Evolutionary conservation across 2,113 vertebrate genomes (phyloP).

Genomic region (Phoxinus phoxinus): DNA sequence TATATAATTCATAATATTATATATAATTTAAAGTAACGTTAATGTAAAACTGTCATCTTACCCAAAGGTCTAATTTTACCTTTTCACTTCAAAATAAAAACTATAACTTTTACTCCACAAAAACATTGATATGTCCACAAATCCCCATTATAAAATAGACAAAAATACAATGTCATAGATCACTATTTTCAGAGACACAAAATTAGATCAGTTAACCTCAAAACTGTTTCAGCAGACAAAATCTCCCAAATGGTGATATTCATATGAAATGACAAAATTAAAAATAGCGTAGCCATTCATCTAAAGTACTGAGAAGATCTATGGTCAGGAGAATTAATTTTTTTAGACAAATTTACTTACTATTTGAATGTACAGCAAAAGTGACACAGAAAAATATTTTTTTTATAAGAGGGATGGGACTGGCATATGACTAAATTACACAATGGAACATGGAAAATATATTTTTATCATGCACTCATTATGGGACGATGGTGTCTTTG

Average conservation of each 20-base stretch:
- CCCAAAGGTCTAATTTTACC: too few relatives aligned
- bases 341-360: too few relatives aligned
- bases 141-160: too few relatives aligned
- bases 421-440: neutral
- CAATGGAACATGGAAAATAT: neutral
- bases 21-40: too few relatives aligned
- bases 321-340: neutral
- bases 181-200: neutral
- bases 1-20: too few relatives aligned
- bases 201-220: neutral
- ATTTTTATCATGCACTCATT: neutral
- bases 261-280: neutral
- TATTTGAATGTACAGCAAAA: neutral
- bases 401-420: too few relatives aligned
- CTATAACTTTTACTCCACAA: too few relatives aligned
- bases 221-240: neutral
- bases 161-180: neutral
- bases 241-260: neutral
- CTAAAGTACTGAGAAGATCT: neutral
- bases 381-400: neutral
- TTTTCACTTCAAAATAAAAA: too few relatives aligned
- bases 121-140: too few relatives aligned
- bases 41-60: too few relatives aligned
- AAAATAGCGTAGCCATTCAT: neutral
- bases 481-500: neutral